These are phyloP conservation scores for Drosophila kambysellisi DNA, from an alignment of 2,888 invertebrate species.

Conservation along the genomic window DNA sequence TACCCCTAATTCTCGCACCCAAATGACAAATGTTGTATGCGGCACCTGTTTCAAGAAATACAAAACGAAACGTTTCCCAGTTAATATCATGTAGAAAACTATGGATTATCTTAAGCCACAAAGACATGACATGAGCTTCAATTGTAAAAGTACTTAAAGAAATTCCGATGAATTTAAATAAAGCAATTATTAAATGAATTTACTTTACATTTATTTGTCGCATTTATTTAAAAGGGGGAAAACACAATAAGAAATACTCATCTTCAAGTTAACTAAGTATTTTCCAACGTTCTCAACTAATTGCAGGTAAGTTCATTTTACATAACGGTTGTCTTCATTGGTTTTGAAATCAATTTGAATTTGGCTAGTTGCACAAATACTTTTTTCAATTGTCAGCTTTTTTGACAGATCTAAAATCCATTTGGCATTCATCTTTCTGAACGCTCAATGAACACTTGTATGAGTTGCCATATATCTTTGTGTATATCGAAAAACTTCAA, in stretches of 20 bases:
- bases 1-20: constrained; percentile 28
- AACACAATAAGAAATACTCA: not conserved
- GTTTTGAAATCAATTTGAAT: not conserved
- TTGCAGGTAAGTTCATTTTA: not conserved
- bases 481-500: constrained; percentile 48
- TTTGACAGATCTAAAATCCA: constrained; percentile 26
- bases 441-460: constrained; percentile 3
- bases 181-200: constrained; percentile 7
- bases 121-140: constrained; percentile 27
- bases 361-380: not conserved
- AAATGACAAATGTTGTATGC: constrained; percentile 61
- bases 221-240: not conserved
- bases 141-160: constrained; percentile 34
- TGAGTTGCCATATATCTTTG: constrained; percentile 5
- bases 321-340: not conserved
- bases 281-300: not conserved
- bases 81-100: constrained; percentile 40
- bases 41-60: constrained; percentile 59
- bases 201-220: no score
- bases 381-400: not conserved
- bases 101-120: constrained; percentile 18
- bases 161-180: constrained; percentile 19
- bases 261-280: not conserved
- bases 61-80: constrained; percentile 29
- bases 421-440: constrained; percentile 20